These are phyloP conservation scores for Ptiloglossa arizonensis DNA, from an alignment of 1,140 invertebrate genomes.

Conservation along the genomic window DNA sequence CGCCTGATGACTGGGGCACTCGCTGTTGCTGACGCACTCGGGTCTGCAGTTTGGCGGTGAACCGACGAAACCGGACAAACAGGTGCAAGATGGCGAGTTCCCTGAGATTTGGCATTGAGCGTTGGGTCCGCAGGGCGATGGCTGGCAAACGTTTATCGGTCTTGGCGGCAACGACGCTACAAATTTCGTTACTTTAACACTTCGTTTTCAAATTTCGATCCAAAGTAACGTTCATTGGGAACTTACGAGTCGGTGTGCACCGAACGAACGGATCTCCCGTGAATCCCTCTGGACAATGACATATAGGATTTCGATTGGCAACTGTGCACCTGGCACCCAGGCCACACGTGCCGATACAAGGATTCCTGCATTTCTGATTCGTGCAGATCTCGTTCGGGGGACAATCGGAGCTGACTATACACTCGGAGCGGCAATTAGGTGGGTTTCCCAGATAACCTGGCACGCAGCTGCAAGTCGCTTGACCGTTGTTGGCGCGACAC, in stretches of 20 bases:
- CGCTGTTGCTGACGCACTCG: conserved; percentile 84
- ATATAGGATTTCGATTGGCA: conserved; percentile 85
- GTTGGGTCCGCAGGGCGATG: conserved; percentile 88
- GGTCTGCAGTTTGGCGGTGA: conserved; percentile 85
- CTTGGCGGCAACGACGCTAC: conserved; percentile 49
- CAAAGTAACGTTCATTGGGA: background rate
- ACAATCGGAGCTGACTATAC: conserved; percentile 87
- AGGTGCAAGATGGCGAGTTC: conserved; percentile 85
- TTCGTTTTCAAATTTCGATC: too few species aligned
- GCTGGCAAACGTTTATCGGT: conserved; percentile 84
- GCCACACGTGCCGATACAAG: conserved; percentile 88
- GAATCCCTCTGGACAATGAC: conserved; percentile 84
- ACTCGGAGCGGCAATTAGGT: conserved; percentile 87
- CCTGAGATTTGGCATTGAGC: conserved; percentile 85
- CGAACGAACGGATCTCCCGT: conserved; percentile 84
- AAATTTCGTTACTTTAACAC: background rate
- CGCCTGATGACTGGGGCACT: conserved; percentile 84
- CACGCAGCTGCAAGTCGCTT: conserved; percentile 87
- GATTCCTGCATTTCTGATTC: conserved; percentile 87
- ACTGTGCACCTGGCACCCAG: conserved; percentile 84
- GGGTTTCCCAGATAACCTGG: conserved; percentile 86
- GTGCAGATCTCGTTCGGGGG: conserved; percentile 85
- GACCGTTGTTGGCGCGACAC: conserved; percentile 84
- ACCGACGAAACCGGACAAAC: conserved; percentile 84
- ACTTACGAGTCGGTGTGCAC: conserved; percentile 81